Conservation (phyloP, 1,140 invertebrate species). For the Marisa cornuarietis region DNA sequence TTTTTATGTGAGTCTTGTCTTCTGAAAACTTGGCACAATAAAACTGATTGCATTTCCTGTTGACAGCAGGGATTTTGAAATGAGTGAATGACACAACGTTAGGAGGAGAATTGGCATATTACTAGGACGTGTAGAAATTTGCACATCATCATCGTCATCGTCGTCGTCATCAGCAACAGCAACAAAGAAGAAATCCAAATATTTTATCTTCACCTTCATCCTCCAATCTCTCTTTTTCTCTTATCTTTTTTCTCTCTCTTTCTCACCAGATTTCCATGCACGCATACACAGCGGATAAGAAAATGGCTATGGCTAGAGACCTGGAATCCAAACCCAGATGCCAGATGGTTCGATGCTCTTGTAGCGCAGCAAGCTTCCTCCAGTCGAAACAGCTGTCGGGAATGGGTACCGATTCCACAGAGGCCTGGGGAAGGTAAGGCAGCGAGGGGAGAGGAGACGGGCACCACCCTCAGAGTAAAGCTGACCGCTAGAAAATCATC, state of each 20-base stretch:
- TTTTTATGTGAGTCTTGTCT: too few relatives aligned
- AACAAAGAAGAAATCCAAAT: neutral
- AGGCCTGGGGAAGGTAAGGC: neutral
- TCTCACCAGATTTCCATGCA: neutral
- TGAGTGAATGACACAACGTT: too few relatives aligned
- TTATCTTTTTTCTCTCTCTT: neutral
- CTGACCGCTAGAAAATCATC: neutral
- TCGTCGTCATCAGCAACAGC: neutral
- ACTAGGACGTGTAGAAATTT: too few relatives aligned
- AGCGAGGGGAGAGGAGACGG: neutral
- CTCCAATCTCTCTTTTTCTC: neutral
- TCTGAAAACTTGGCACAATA: too few relatives aligned
- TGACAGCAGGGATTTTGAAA: too few relatives aligned
- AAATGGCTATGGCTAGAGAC: too few relatives aligned
- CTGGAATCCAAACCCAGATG: too few relatives aligned
- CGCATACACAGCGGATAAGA: too few relatives aligned
- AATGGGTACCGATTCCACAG: neutral
- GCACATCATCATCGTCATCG: neutral
- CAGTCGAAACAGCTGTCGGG: too few relatives aligned
- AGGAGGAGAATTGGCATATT: too few relatives aligned
- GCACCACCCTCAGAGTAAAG: neutral
- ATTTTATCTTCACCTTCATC: neutral
- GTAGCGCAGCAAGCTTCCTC: neutral
- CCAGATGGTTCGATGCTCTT: neutral
- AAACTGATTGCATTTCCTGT: too few relatives aligned